Base-by-base conservation (phyloP, 2,888 invertebrate species). In the Metacarcinus magister region DNA sequence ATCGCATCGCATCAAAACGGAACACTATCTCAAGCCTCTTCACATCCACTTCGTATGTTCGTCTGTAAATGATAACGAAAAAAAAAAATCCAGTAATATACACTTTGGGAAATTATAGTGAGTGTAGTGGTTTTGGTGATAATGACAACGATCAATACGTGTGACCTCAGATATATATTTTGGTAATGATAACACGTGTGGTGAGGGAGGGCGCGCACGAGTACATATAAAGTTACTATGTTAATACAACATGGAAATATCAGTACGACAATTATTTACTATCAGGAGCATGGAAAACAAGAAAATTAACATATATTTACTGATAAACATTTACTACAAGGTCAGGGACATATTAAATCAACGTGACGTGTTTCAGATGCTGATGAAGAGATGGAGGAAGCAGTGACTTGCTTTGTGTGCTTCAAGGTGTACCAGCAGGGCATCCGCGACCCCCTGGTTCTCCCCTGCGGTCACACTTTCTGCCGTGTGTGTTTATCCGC, bases 401-500 rank as follows among this genome's bases (percentile, higher is more conserved):
- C 95, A 5, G 93, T 95, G 54, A 95, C 93, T 3, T 95, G 95
- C 28, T 7, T 48, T 4, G 93, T 95, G 89, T 95, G 93, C 48
- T 93, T 89, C 7, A 93, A 93, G 32, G 92, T 95, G 46, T 95
- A 95, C 93, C 89, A 67, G 43, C 39, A 28, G 7, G 95, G 95
- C 13, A 44, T 60, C 39, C 93, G 92, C 28, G 97, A 98, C 54
- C 98, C 99, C 0, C 98, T 98, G 93, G 98, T 98, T 0, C 98
- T 98, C 60, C 97, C 98, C 92, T 99, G 99, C 97, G 99, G 99
- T 44, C 98, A 99, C 97, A 98, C 98, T 7, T 98, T 98, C 97
- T 98, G 98, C 97, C 97, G 97, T 94, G 97, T 97, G 94, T 98
- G 98, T 97, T 97, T 98, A 39, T 19, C 44, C 13, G 60, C 43